Evolutionary conservation across 2,797 vertebrate genomes (phyloP).

Genomic region (Enteromius unitaeniatus): DNA sequence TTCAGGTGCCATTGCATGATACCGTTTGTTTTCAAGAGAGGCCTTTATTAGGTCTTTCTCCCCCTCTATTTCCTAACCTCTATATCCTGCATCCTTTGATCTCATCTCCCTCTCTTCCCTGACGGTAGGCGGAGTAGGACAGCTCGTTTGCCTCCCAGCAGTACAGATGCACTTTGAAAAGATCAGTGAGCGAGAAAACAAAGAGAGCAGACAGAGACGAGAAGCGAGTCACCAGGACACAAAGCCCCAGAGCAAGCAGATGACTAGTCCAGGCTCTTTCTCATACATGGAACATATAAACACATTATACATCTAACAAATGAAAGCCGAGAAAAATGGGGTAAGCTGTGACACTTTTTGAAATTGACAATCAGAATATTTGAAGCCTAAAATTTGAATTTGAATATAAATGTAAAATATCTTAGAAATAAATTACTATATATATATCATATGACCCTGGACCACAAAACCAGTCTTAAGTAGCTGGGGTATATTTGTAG

Average conservation of each 20-base stretch:
- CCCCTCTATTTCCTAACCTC: slow-evolving; percentile 25
- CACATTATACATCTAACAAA: slow-evolving; percentile 16
- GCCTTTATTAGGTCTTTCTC: slow-evolving; percentile 42
- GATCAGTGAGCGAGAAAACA: slow-evolving; percentile 49
- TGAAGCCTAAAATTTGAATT: background rate
- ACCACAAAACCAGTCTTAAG: too few relatives aligned
- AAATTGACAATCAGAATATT: slow-evolving; percentile 3
- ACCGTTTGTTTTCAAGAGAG: slow-evolving; percentile 30
- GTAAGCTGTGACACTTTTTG: background rate
- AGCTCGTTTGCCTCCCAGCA: slow-evolving; percentile 43
- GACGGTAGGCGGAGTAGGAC: slow-evolving; percentile 39
- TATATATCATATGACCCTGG: too few relatives aligned
- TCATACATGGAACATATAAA: slow-evolving; percentile 20
- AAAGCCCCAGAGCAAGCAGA: slow-evolving; percentile 35
- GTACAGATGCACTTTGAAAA: slow-evolving; percentile 56
- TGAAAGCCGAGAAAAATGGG: background rate
- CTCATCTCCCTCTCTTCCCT: slow-evolving; percentile 40
- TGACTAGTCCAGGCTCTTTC: slow-evolving; percentile 22
- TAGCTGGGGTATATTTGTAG: too few relatives aligned
- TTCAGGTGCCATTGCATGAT: slow-evolving; percentile 37
- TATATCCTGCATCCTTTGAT: slow-evolving; percentile 40
- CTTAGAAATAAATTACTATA: too few relatives aligned
- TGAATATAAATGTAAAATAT: too few relatives aligned
- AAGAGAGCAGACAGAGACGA: slow-evolving; percentile 32
- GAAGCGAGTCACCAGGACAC: slow-evolving; percentile 34